phyloP scores from a whole-genome alignment of 2,888 invertebrate genomes.

The Coleophora deauratella region DNA sequence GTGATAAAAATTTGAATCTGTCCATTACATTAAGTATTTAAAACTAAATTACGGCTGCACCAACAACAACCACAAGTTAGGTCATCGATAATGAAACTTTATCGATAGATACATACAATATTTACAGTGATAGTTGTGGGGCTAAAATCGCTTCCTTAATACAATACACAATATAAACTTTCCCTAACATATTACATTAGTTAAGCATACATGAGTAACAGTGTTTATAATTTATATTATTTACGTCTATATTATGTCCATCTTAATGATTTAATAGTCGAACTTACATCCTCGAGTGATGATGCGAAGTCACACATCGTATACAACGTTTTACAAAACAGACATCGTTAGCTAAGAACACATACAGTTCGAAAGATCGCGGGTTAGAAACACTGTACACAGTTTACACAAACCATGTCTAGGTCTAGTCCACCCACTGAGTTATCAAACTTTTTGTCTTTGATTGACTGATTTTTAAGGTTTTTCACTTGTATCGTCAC shows the following conservation, averaged over 20 bases:
- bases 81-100: constrained; percentile 24
- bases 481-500: constrained; percentile 2
- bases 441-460: constrained; percentile 17
- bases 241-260: constrained; percentile 53
- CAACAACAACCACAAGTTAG: too few relatives aligned
- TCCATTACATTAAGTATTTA: constrained; percentile 16
- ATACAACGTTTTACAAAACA: constrained; percentile 71
- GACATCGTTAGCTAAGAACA: constrained; percentile 17
- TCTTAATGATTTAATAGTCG: constrained; percentile 52
- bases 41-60: constrained; percentile 16
- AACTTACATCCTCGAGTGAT: constrained; percentile 43
- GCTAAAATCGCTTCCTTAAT: constrained; percentile 57
- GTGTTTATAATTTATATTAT: constrained; percentile 66
- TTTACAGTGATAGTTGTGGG: constrained; percentile 48
- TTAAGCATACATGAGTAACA: constrained; percentile 70
- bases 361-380: constrained; percentile 19
- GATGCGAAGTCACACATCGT: constrained; percentile 68
- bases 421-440: constrained; percentile 17
- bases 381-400: constrained; percentile 25
- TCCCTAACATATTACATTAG: constrained; percentile 62
- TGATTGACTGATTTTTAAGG: constrained; percentile 35
- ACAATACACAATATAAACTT: constrained; percentile 60
- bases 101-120: constrained; percentile 45
- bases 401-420: constrained; percentile 14
- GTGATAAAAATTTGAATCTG: constrained; percentile 40